Evolutionary conservation across 2,113 vertebrate genomes (phyloP), one percentile per base, ranked within the genome.

Genomic region (Capra hircus): DNA sequence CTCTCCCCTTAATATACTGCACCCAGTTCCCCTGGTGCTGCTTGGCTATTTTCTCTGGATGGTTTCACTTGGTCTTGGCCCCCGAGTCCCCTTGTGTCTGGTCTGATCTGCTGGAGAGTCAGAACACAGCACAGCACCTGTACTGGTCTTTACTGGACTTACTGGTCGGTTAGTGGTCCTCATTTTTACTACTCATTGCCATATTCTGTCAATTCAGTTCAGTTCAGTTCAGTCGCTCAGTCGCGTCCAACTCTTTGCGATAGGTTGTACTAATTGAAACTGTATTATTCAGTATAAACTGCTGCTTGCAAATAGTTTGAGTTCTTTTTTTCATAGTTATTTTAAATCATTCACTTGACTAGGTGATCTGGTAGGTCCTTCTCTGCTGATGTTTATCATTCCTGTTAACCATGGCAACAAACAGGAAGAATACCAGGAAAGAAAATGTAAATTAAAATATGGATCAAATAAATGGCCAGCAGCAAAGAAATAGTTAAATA

Each of bases 361-460:
- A 25, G 27, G 4, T 88, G 28, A 67, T 78, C 21, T 36, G 19
- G 11, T 43, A 8, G 8, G 7, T 43, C 59, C 19, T 96, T 64
- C 21, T 15, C 28, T 84, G 52, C 4, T 62, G 28, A 71, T 25
- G 91, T 97, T 88, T 80, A 50, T 33, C 81, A 21, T 83, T 93
- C 88, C 71, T 62, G 74, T 4, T 84, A 96, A 59, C 30, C 89
- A 28, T 82, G 16, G 74, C 28, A 59, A 5, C 10, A 5, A 40
- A 30, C 23, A 48, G 7, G 9, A 45, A 88, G 80, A 19, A 3
- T 82, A 21, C 15, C 16, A 10, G 6, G 7, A 91, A 45, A 11
- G 48, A 95, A 48, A 8, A 23, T 50, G 81, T 43, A 62, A 30
- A 19, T 71, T 94, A 64, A 27, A 78, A 52, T 64, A 62, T 0